These are phyloP conservation scores for Scyliorhinus canicula DNA, from an alignment of 2,797 vertebrate species.

Conservation along the genomic window DNA sequence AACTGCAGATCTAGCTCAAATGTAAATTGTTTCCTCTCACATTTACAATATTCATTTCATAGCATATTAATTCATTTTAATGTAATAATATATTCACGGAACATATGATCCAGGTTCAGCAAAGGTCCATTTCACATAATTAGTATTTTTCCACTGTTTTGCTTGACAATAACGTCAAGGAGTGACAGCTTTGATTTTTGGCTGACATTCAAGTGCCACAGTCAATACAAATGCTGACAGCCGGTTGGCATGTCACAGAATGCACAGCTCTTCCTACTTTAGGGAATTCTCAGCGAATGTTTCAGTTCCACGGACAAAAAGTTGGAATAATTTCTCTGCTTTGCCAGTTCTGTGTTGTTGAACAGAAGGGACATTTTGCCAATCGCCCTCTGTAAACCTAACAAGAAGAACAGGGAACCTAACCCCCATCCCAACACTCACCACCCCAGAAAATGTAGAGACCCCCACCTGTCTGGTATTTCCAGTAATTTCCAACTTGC, in stretches of 20 bases:
- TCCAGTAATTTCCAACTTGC: neutral
- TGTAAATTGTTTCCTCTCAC: neutral
- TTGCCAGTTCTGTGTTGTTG: neutral
- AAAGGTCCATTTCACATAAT: slow-evolving; percentile 1
- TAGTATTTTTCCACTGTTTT: slow-evolving; percentile 33
- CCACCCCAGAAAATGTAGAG: neutral
- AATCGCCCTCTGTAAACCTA: neutral
- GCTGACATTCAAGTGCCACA: slow-evolving; percentile 30
- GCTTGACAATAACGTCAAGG: neutral
- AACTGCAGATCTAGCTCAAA: neutral
- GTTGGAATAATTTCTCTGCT: neutral
- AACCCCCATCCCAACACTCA: neutral
- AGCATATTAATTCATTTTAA: neutral
- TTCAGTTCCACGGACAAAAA: neutral
- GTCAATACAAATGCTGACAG: neutral
- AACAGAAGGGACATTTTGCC: neutral
- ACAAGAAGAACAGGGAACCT: neutral
- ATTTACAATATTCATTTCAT: neutral
- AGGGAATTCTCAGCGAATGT: slow-evolving; percentile 24
- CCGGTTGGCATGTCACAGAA: slow-evolving; percentile 1
- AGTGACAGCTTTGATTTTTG: slow-evolving; percentile 19
- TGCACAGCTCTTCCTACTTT: neutral
- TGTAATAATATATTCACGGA: neutral
- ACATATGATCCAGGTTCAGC: neutral
- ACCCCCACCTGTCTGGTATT: neutral